phyloP scores from a whole-genome alignment of 2,113 vertebrate species.

The Zonotrichia leucophrys region DNA sequence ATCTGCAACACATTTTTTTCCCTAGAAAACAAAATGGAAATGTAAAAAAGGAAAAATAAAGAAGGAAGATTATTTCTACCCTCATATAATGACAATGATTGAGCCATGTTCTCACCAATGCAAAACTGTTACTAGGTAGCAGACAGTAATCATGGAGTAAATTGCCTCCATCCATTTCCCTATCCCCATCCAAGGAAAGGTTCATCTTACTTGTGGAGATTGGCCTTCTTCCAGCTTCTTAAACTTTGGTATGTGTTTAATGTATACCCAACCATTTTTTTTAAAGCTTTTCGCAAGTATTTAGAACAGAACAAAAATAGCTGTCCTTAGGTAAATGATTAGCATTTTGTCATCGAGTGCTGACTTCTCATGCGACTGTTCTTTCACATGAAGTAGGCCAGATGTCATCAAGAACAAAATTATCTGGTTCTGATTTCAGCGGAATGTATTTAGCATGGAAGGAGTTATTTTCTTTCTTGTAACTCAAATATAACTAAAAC shows the following conservation, averaged over 20 bases:
- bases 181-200: neutral
- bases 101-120: neutral
- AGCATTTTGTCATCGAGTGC: neutral
- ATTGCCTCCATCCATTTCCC: neutral
- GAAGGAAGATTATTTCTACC: neutral
- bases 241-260: neutral
- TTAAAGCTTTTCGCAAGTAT: neutral
- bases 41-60: neutral
- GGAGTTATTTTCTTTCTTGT: neutral
- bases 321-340: neutral
- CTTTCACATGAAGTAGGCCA: neutral
- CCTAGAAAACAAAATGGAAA: neutral
- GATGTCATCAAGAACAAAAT: neutral
- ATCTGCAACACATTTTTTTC: neutral
- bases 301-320: neutral
- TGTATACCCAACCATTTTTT: neutral
- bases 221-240: neutral
- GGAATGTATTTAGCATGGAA: neutral
- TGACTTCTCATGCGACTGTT: neutral
- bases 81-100: neutral
- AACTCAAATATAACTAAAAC: neutral
- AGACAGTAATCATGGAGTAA: neutral
- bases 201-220: neutral
- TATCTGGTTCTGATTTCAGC: neutral
- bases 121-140: neutral